phyloP scores from a whole-genome alignment of 2,797 vertebrate species.

The Pseudocheirus occidentalis region DNA sequence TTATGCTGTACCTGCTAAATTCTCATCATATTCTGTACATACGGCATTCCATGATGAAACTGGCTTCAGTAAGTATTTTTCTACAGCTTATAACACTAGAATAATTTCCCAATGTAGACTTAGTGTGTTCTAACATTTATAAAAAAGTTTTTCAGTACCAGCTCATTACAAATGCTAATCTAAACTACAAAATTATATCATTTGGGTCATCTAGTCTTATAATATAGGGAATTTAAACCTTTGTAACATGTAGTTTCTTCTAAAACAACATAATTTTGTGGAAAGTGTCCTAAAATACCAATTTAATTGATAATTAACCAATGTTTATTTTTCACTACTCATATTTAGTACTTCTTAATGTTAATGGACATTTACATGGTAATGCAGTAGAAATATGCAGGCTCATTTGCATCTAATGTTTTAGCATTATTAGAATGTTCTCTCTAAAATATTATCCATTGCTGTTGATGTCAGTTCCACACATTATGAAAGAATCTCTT shows the following conservation, averaged over 20 bases:
- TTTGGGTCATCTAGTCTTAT: conserved; percentile 72
- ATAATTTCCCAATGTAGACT: conserved; percentile 77
- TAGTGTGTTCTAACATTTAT: conserved; percentile 79
- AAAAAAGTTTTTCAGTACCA: conserved; percentile 61
- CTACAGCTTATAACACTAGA: conserved; percentile 76
- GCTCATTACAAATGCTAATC: conserved; percentile 74
- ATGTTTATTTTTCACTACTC: conserved; percentile 75
- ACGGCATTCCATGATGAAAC: conserved; percentile 80
- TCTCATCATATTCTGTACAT: conserved; percentile 79
- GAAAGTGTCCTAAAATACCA: conserved; percentile 67
- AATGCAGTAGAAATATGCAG: conserved; percentile 63
- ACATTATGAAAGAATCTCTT: conserved; percentile 45
- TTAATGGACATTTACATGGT: conserved; percentile 73
- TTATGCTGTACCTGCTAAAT: conserved; percentile 78
- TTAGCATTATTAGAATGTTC: conserved; percentile 76
- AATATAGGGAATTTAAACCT: conserved; percentile 50
- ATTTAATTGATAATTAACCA: conserved; percentile 77
- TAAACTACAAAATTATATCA: conserved; percentile 63
- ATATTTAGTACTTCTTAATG: conserved; percentile 79
- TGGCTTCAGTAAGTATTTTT: conserved; percentile 80
- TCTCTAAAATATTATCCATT: conserved; percentile 81
- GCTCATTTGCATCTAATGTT: conserved; percentile 79
- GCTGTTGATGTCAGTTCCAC: conserved; percentile 42
- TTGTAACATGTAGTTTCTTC: conserved; percentile 71
- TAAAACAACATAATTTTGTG: conserved; percentile 64